Evolutionary conservation across 2,113 vertebrate genomes (phyloP).

Genomic region (Melanotaenia duboulayi): DNA sequence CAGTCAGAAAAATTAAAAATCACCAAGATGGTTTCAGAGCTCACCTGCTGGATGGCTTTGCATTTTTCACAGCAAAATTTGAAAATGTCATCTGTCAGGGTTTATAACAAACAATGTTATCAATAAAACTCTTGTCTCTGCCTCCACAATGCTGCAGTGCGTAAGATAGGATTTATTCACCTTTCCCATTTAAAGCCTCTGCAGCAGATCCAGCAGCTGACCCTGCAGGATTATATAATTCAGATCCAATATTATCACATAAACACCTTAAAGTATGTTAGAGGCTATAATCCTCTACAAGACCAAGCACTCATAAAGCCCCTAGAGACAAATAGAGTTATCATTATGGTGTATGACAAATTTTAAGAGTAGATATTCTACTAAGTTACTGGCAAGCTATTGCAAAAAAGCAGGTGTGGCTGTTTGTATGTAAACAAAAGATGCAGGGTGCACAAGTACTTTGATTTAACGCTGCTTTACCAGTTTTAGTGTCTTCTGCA

Average conservation of each 20-base stretch:
- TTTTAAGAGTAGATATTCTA: slow-evolving; percentile 3
- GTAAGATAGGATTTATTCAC: slow-evolving; percentile 18
- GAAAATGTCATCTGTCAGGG: slow-evolving; percentile 57
- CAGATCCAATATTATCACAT: not conserved
- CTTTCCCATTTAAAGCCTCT: slow-evolving; percentile 41
- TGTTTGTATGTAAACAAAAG: slow-evolving; percentile 10
- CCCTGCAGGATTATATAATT: slow-evolving; percentile 19
- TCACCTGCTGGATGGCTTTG: slow-evolving; percentile 76
- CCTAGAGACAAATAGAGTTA: slow-evolving; percentile 3
- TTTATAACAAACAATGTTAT: not conserved
- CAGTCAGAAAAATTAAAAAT: not conserved
- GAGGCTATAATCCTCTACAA: slow-evolving; percentile 1
- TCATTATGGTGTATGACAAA: slow-evolving; percentile 9
- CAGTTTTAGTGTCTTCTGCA: slow-evolving; percentile 20
- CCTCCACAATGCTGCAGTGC: not conserved
- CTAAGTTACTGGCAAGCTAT: not conserved
- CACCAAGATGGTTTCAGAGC: slow-evolving; percentile 1
- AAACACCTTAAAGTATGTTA: not conserved
- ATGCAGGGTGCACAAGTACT: not conserved
- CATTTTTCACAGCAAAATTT: slow-evolving; percentile 80
- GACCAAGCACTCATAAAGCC: not conserved
- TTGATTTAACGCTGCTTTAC: slow-evolving; percentile 42
- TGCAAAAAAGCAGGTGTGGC: not conserved
- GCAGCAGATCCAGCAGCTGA: slow-evolving; percentile 5
- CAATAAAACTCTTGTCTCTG: not conserved